These are phyloP conservation scores for Varanus salvator DNA, from an alignment of 2,113 vertebrate genomes.

Conservation along the genomic window DNA sequence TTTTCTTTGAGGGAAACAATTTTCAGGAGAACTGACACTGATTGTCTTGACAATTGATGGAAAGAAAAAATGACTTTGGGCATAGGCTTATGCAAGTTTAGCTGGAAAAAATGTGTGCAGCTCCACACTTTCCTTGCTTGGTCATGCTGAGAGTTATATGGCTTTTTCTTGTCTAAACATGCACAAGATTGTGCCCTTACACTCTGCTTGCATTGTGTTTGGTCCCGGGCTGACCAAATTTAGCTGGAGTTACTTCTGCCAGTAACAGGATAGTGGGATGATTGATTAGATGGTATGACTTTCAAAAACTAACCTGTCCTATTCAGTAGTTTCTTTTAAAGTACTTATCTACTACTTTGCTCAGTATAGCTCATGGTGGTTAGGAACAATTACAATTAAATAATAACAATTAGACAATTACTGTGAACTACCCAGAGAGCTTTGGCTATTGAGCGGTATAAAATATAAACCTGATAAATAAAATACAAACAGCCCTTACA, in stretches of 20 bases:
- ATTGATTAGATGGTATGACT: too few relatives aligned
- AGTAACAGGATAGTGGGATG: neutral
- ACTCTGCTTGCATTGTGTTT: neutral
- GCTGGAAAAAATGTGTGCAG: too few relatives aligned
- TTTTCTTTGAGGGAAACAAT: neutral
- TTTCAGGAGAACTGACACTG: neutral
- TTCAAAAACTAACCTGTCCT: too few relatives aligned
- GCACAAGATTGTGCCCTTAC: neutral
- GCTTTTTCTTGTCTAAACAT: too few relatives aligned
- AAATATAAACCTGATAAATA: too few relatives aligned
- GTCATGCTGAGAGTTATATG: too few relatives aligned
- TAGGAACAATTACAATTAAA: neutral
- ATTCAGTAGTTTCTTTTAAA: neutral
- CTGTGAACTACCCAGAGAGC: too few relatives aligned
- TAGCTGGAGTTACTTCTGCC: neutral
- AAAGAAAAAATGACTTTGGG: neutral
- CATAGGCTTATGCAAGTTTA: neutral
- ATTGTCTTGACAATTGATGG: neutral
- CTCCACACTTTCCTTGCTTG: too few relatives aligned
- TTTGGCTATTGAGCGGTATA: too few relatives aligned
- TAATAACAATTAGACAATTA: too few relatives aligned
- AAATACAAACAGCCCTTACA: neutral
- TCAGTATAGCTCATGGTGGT: neutral
- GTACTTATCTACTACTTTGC: neutral
- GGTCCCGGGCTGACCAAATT: neutral